Evolutionary conservation across 2,888 invertebrate species (phyloP), one percentile per base, ranked within the genome.

Genomic region (Empis stercorea): DNA sequence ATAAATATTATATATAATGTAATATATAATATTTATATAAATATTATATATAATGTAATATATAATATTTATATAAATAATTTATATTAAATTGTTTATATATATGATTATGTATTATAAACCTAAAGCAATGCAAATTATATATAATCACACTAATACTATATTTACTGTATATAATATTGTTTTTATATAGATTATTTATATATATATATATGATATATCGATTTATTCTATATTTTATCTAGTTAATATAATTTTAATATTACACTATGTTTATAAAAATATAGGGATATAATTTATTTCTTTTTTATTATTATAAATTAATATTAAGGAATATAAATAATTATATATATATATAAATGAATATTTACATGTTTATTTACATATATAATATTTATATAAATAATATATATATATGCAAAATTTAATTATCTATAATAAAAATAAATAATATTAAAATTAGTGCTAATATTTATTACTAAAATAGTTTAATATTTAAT

Each of bases 311-410:
- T 14, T 41, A 44, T 43, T 11, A 49, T 46, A 48, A 41, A 39
- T 23, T 34, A 15, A 27, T 48, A 39, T 13, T 43, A n/a, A n/a
- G n/a, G 17, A 15, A 17, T 30, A 44, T 38, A 48, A 13, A 39
- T 30, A 50, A 52, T 51, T 52, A 51, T 51, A 59, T 61, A 60
- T 61, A 44, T 47, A 55, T 48, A 54, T 56, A 56, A 56, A 50
- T 51, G 46, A 42, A 56, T 54, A 56, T 51, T n/a, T n/a, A n/a
- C n/a, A n/a, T n/a, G 57, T 52, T 51, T 46, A 54, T 57, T 54
- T 49, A 55, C 56, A 55, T 54, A 55, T 56, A 58, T 56, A n/a
- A n/a, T 49, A 51, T 51, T 46, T 42, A 49, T 51, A 54, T 53
- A 30, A 48, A 54, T 44, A 51, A 48, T 49, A 52, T 51, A 51